Base-by-base conservation (phyloP, 92 coral and sea anemone species). In the Porites divaricata region DNA sequence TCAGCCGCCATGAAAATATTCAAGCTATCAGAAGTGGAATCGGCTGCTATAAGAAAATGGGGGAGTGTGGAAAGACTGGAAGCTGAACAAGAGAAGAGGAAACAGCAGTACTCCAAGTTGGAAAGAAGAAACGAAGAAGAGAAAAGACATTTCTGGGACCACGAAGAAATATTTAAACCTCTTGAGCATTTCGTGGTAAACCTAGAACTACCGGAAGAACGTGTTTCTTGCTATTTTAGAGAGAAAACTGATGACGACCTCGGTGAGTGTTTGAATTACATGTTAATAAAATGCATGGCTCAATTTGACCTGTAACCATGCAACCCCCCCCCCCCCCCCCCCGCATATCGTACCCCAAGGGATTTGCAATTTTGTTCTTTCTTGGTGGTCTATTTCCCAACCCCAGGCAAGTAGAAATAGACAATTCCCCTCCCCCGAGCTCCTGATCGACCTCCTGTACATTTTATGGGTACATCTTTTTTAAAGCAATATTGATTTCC, bases 1-100 rank as follows among this genome's bases (percentile, higher is more conserved):
- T 62, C 52, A 95, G 98, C 92, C 71, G 93, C 96, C 28, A 93
- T 95, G 98, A 95, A 95, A 63, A 59, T 95, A 28, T 95, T 92
- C 72, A 89, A 90, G 25, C 17, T 81, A 67, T 82, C 96, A 51
- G 94, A 81, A 12, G 86, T 95, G 15, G 88, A 95, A 74, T 78
- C 81, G 24, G 74, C 80, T 70, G 95, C 98, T 5, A 67, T 93
- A 75, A 81, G 75, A 35, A 92, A 92, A 78, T 93, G 95, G 94
- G 87, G 91, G 56, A 93, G 96, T 49, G 50, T 86, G 79, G 95
- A 95, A 45, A 80, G 88, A 25, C 86, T 95, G 70, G 87, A 88
- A 57, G 75, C 76, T 28, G 95, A 95, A 62, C 91, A 75, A 57
- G 89, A 83, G 58, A 82, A 83, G 35, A 86, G 88, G 85, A 86